Evolutionary conservation across 2,888 invertebrate species (phyloP).

Genomic region (Hoplodrina blanda): DNA sequence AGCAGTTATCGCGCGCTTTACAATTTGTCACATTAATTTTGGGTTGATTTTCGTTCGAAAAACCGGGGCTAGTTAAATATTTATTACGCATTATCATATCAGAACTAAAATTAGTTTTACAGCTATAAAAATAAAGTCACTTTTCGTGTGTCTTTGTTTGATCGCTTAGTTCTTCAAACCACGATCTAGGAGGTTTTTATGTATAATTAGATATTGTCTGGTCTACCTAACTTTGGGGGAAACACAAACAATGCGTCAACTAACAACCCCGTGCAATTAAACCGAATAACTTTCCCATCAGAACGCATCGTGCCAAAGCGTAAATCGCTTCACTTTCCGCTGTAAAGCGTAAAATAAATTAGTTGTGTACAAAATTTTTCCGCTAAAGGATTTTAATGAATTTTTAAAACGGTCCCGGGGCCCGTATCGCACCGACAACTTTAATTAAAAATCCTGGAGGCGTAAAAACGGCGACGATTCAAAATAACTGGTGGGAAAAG

Average conservation of each 20-base stretch:
- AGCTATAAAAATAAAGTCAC: no score
- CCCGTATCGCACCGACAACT: conserved; percentile 77
- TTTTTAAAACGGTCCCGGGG: conserved; percentile 78
- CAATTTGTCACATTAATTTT: no score
- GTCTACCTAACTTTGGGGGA: not conserved
- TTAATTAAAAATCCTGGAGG: conserved; percentile 83
- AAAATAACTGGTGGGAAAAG: conserved; percentile 77
- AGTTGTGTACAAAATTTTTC: conserved; percentile 73
- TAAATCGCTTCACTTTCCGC: conserved; percentile 58
- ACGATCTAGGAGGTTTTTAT: no score
- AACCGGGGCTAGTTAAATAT: no score
- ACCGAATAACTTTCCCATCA: conserved; percentile 44
- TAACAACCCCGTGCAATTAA: conserved; percentile 39
- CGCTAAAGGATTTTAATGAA: conserved; percentile 80
- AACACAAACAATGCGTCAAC: not conserved
- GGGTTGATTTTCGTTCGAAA: no score
- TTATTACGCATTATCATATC: no score
- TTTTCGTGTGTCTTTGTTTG: no score
- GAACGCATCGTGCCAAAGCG: conserved; percentile 45
- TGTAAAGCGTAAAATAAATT: conserved; percentile 67
- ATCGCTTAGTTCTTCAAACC: no score
- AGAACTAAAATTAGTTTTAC: no score
- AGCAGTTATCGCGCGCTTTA: no score
- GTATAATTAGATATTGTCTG: not conserved
- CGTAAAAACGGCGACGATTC: conserved; percentile 79